Percentiles rank a stretch among this genome's conserved stretches.
Evolutionary conservation across 2,113 vertebrate genomes (phyloP).

Genomic region (Megaleporinus macrocephalus): DNA sequence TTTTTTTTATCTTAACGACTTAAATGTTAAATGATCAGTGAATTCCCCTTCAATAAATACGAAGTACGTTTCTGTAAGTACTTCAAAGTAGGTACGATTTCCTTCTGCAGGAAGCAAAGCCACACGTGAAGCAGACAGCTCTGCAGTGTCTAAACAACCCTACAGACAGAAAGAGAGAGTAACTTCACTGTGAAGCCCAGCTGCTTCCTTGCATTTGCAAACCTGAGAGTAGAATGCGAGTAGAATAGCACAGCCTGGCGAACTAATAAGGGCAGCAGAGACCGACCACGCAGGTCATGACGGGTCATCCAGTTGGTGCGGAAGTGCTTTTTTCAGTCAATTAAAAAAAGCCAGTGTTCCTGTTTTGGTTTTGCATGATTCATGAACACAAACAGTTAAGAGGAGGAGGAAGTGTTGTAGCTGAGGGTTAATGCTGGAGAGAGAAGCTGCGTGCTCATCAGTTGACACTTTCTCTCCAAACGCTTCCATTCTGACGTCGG

Average conservation of each 20-base stretch:
- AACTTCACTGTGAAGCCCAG: no score
- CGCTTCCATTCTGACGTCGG: neutral
- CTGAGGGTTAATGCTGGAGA: neutral
- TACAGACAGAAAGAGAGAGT: no score
- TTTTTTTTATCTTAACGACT: no score
- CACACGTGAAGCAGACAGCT: no score
- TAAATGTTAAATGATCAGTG: no score
- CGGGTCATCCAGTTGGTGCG: neutral
- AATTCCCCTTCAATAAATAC: no score
- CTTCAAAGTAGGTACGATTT: no score
- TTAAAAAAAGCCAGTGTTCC: neutral
- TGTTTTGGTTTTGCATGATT: slow-evolving; percentile 11
- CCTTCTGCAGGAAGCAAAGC: no score
- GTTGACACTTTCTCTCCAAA: neutral
- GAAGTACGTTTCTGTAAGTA: no score
- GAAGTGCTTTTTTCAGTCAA: neutral
- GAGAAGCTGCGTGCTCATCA: neutral
- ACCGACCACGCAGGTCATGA: neutral
- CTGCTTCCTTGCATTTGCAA: no score
- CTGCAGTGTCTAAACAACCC: no score
- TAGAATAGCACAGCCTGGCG: neutral
- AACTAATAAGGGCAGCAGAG: neutral
- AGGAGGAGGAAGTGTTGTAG: neutral
- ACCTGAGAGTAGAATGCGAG: neutral
- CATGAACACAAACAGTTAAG: neutral